These are phyloP conservation scores for Epizoanthus fatuus DNA, from an alignment of 92 coral and sea anemone genomes.

Conservation along the genomic window DNA sequence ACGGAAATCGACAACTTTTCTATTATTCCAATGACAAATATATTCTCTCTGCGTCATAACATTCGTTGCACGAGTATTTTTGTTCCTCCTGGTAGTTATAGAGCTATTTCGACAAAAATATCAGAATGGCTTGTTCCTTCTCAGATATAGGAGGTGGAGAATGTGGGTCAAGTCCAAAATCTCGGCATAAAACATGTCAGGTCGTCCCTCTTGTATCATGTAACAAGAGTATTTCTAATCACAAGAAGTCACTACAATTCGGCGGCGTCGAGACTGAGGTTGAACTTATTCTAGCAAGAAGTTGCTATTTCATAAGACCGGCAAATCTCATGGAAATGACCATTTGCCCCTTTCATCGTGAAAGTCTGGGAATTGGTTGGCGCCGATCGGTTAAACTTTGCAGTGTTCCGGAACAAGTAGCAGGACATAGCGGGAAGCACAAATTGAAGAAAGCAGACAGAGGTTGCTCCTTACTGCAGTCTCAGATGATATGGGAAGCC, in stretches of 20 bases:
- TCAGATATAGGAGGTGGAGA: slow-evolving; percentile 35
- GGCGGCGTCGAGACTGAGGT: slow-evolving; percentile 42
- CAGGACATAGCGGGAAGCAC: slow-evolving; percentile 15
- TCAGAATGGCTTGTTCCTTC: slow-evolving; percentile 37
- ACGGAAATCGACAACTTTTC: too few relatives aligned
- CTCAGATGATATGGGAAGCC: slow-evolving; percentile 16
- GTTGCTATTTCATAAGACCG: slow-evolving; percentile 40
- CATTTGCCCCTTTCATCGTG: slow-evolving; percentile 43
- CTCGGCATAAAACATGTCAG: slow-evolving; percentile 19
- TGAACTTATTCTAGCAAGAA: slow-evolving; percentile 38
- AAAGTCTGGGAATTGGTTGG: slow-evolving; percentile 66
- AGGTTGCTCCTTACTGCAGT: slow-evolving; percentile 22
- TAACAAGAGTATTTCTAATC: slow-evolving; percentile 36
- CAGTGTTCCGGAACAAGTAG: slow-evolving; percentile 28
- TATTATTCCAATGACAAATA: too few relatives aligned
- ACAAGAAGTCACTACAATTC: slow-evolving; percentile 42
- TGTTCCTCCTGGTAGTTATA: too few relatives aligned
- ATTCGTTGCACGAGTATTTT: too few relatives aligned
- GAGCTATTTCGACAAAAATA: too few relatives aligned
- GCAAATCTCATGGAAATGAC: slow-evolving; percentile 32
- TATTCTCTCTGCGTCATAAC: too few relatives aligned
- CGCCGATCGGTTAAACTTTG: slow-evolving; percentile 45
- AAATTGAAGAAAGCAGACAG: slow-evolving; percentile 11
- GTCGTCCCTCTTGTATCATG: slow-evolving; percentile 22
- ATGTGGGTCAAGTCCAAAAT: slow-evolving; percentile 1